Base-by-base conservation (phyloP, 2,797 vertebrate genomes). In the Pitangus sulphuratus region DNA sequence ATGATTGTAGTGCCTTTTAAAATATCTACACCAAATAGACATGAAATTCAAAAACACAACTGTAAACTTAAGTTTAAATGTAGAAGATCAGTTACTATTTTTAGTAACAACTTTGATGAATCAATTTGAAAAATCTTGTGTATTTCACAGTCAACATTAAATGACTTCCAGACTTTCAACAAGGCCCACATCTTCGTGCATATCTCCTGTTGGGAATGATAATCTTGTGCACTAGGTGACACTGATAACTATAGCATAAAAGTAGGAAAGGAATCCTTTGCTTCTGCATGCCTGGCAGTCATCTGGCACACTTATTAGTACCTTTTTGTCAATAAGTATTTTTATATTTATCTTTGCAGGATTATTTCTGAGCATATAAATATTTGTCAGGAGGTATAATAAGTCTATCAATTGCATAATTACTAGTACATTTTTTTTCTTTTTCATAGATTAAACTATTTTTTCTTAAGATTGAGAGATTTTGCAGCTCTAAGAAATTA, bases 401-500 rank as follows among this genome's bases (percentile, higher is more conserved):
- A 77, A 68, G 3, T 81, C 31, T 65, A 11, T 9, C 50, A 39
- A 69, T 42, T 61, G 72, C 12, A 71, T 50, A 70, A 11, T 95
- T 31, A 69, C 6, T 72, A 66, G 82, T 33, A 70, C 4, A 35
- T 17, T 74, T 79, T 56, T 54, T 3, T 85, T 61, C 9, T 64
- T 91, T 91, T 77, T 84, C 37, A 78, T 19, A 31, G 12, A 75
- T n/a, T 66, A 57, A 65, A 53, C 14, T 80, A 21, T 62, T 89
- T 69, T 58, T 84, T 93, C 91, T 96, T 87, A 72, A 9, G 12
- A 89, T 61, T 92, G 74, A 89, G 82, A 92, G 44, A 87, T 89
- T 93, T 95, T 82, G 30, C 20, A 37, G n/a, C 33, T 87, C 30
- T 65, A 84, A 93, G 22, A 72, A 92, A 84, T 95, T 6, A 89